Base-by-base conservation (phyloP, 1,140 invertebrate genomes). In the Cyclina sinensis region DNA sequence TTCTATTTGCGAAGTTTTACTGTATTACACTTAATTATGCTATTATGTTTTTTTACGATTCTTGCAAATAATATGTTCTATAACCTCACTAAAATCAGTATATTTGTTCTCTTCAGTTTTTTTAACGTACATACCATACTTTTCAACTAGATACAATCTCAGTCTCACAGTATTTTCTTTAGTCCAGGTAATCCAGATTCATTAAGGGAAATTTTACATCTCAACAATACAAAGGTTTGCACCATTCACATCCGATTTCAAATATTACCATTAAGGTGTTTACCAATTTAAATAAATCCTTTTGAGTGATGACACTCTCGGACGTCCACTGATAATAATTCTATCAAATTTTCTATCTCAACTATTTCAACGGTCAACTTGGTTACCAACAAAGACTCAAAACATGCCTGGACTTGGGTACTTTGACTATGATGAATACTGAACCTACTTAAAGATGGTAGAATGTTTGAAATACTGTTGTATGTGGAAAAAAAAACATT, bases 211-310 rank as follows among this genome's bases (percentile, higher is more conserved):
- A 7, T 43, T 14, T 7, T 14, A 43, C 43, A 7, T 43, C 43
- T 14, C 14, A 43, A 7, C 43, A n/a, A n/a, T 62, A 27, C n/a
- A 62, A 62, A 62, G 57, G 57, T 24, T 62, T 62, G 24, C 18
- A n/a, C 57, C 24, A n/a, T 62, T 27, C 27, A 62, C 24, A 62
- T 62, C 27, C 5, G 57, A 62, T 62, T 27, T 62, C 57, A 24
- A 27, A 62, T 24, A 62, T 62, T 24, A 62, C 57, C 18, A 62
- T 62, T 27, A 24, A 62, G 57, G 57, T 62, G 57, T 62, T 62
- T 27, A 62, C 24, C n/a, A 24, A 62, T 62, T 62, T 62, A 62
- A 62, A 62, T 62, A 62, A 62, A 62, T 62, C 57, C 57, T 14
- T 27, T 62, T 9, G 57, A 62, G 24, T 62, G 57, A 62, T 62